Evolutionary conservation across 2,888 invertebrate species (phyloP), one percentile per base, ranked within the genome.

Genomic region (Timema podura): DNA sequence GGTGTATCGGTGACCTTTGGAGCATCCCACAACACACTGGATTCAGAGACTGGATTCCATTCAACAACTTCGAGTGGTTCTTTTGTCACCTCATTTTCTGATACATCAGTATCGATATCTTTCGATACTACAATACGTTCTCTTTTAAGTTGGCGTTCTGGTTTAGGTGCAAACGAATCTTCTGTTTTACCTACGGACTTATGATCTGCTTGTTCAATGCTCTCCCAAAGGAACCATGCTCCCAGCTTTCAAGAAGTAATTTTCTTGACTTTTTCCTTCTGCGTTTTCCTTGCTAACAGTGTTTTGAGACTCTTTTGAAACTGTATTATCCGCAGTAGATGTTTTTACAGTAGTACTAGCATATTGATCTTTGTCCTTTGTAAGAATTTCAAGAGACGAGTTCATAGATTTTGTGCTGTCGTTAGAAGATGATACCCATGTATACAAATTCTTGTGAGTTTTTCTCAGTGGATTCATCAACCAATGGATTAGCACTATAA

Each of bases 1-100:
- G 7, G 10, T 9, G 30, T 13, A 45, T 61, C 30, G 11, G 44
- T n/a, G 2, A 5, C 45, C 7, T 61, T 48, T 6, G 13, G 54
- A 10, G 9, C 49, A n/a, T 70, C 51, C 70, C 70, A 70, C 6
- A 68, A 61, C 15, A 16, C 48, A 44, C 45, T 46, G 11, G 70
- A 57, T 8, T 70, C 70, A 44, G 64, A 44, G 16, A 70, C 70
- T 15, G 68, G 13, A 6, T 15, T 47, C 70, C 70, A 70, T 6
- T 47, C 57, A 5, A 45, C 54, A 6, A 46, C 6, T 44, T 65
- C 65, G 11, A 44, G 47, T 48, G 65, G 46, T 16, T 47, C 48
- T n/a, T 48, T 45, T 47, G 9, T 48, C 48, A 6, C 6, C 15
- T n/a, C 47, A 6, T n/a, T 66, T 16, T 48, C 48, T 66, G 16